phyloP scores from a whole-genome alignment of 2,113 vertebrate genomes.

The Sinocyclocheilus anophthalmus region DNA sequence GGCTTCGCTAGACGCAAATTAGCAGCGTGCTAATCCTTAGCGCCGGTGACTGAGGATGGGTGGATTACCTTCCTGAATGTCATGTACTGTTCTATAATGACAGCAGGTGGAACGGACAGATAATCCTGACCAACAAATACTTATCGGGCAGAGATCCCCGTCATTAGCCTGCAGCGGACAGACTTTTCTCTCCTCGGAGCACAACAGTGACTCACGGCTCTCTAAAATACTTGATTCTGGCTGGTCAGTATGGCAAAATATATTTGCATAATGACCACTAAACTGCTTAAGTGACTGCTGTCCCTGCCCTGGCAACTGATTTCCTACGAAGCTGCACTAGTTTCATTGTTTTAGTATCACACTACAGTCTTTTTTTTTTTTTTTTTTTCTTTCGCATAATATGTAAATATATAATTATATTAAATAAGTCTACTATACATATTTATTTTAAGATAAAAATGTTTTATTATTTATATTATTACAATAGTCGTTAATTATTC shows the following conservation, averaged over 20 bases:
- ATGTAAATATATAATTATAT: too few species aligned
- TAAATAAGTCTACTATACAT: too few species aligned
- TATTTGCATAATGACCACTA: background rate
- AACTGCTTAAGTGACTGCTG: too few species aligned
- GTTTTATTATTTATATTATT: too few species aligned
- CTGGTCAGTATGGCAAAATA: background rate
- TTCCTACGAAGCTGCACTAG: background rate
- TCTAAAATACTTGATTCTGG: background rate
- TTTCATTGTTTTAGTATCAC: background rate
- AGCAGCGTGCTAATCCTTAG: slow-evolving; percentile 45
- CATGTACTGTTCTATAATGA: slow-evolving; percentile 26
- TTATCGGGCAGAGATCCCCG: slow-evolving; percentile 53
- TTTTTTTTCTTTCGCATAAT: too few species aligned
- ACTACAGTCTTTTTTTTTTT: background rate
- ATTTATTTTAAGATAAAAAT: too few species aligned
- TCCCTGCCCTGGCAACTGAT: background rate
- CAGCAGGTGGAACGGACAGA: slow-evolving; percentile 63
- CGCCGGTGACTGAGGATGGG: slow-evolving; percentile 16
- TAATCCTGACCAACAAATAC: slow-evolving; percentile 59
- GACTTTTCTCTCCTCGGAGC: background rate
- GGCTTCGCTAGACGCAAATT: slow-evolving; percentile 19
- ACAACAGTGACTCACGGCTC: background rate
- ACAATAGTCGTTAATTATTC: too few species aligned
- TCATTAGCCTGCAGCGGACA: slow-evolving; percentile 61
- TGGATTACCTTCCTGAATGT: slow-evolving; percentile 52